Conservation (phyloP, 2,113 vertebrate genomes). For the Corythornis cristatus region DNA sequence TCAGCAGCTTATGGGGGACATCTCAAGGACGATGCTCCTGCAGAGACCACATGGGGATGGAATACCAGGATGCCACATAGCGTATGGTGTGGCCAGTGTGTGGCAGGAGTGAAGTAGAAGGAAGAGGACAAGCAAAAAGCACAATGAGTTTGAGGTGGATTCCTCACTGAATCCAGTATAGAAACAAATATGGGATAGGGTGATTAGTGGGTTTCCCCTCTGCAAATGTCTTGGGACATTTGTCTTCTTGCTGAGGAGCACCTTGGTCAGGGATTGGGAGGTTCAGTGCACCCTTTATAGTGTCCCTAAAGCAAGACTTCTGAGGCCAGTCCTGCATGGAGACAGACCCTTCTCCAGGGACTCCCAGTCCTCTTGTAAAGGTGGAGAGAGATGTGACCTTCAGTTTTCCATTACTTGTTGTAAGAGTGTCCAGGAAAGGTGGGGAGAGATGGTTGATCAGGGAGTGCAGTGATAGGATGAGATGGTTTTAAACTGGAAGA, state of each 20-base stretch:
- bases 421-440: neutral
- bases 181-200: neutral
- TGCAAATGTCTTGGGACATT: neutral
- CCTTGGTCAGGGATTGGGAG: neutral
- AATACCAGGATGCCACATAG: neutral
- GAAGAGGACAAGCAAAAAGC: neutral
- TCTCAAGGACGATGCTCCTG: neutral
- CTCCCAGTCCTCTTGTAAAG: neutral
- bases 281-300: neutral
- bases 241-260: neutral
- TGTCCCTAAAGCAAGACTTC: neutral
- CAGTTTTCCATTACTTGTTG: neutral
- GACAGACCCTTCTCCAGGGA: neutral
- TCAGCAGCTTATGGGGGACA: conserved; percentile 38
- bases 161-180: accelerated
- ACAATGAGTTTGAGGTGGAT: neutral
- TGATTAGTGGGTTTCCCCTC: neutral
- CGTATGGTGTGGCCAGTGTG: accelerated
- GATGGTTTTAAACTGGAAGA: neutral
- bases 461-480: neutral
- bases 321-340: neutral
- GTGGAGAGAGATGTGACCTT: neutral
- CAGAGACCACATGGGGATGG: neutral
- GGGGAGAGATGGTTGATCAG: neutral
- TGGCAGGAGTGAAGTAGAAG: neutral